Conservation (phyloP, 2,113 vertebrate species). For the Oceanodroma tethys region DNA sequence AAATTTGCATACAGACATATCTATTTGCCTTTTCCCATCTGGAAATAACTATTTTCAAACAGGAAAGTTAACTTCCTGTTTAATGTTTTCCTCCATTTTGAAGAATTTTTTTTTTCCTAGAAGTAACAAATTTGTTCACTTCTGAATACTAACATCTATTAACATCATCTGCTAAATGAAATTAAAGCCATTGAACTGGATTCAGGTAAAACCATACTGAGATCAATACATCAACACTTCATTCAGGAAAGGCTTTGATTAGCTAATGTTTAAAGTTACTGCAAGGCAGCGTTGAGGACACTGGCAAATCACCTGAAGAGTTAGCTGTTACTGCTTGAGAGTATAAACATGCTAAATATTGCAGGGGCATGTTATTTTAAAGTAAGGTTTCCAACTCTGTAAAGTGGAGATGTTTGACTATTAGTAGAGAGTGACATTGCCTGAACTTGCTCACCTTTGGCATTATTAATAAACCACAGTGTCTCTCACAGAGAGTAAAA, state of each 20-base stretch:
- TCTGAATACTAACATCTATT: neutral
- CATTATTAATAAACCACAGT: neutral
- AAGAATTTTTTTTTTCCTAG: neutral
- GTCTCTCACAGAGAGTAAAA: neutral
- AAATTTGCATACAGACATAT: neutral
- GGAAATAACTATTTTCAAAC: neutral
- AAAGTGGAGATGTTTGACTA: neutral
- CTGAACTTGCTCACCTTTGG: neutral
- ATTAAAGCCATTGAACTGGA: neutral
- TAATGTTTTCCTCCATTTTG: neutral
- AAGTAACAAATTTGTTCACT: neutral
- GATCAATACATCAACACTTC: neutral
- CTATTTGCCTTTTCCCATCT: neutral
- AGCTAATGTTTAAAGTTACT: neutral
- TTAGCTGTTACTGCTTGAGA: neutral
- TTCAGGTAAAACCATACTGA: neutral
- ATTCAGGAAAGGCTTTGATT: neutral
- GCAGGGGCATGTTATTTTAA: neutral
- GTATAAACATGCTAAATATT: neutral
- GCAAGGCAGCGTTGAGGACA: accelerated
- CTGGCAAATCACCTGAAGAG: neutral
- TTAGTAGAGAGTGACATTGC: neutral
- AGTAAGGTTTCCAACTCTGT: neutral
- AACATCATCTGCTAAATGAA: neutral
- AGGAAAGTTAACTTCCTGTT: neutral